phyloP scores from a whole-genome alignment of 2,113 vertebrate species.

The Myotis lucifugus region DNA sequence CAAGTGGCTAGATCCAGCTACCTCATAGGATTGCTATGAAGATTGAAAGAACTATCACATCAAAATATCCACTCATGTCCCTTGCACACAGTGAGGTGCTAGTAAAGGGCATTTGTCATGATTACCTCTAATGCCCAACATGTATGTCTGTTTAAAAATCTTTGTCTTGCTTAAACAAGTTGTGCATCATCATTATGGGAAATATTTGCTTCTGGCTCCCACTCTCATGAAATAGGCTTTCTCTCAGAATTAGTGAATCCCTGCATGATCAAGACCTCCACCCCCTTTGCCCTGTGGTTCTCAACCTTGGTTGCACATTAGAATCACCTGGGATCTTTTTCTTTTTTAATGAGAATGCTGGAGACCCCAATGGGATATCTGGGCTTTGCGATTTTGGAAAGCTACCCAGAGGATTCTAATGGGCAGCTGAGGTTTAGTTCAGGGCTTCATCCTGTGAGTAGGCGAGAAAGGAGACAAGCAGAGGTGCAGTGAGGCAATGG shows the following conservation, averaged over 20 bases:
- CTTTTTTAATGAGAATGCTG: background rate
- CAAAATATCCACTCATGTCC: background rate
- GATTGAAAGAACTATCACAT: background rate
- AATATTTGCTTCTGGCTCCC: background rate
- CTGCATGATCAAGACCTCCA: background rate
- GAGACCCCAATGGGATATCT: constrained; percentile 5
- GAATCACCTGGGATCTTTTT: background rate
- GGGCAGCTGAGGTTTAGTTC: background rate
- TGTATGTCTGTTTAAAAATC: constrained; percentile 4
- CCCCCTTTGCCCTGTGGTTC: background rate
- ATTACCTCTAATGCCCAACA: background rate
- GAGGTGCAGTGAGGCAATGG: background rate
- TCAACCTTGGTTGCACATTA: background rate
- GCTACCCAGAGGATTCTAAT: background rate
- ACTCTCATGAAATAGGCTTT: background rate
- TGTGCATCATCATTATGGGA: background rate
- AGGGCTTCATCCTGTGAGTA: background rate
- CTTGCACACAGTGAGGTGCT: background rate
- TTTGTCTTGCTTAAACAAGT: constrained; percentile 11
- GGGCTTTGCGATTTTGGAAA: background rate
- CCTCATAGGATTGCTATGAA: background rate
- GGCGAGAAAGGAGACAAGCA: background rate
- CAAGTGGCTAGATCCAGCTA: background rate
- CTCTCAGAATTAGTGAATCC: background rate
- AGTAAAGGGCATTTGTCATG: background rate